phyloP scores from a whole-genome alignment of 2,888 invertebrate species.

The Odontocolon sp. region DNA sequence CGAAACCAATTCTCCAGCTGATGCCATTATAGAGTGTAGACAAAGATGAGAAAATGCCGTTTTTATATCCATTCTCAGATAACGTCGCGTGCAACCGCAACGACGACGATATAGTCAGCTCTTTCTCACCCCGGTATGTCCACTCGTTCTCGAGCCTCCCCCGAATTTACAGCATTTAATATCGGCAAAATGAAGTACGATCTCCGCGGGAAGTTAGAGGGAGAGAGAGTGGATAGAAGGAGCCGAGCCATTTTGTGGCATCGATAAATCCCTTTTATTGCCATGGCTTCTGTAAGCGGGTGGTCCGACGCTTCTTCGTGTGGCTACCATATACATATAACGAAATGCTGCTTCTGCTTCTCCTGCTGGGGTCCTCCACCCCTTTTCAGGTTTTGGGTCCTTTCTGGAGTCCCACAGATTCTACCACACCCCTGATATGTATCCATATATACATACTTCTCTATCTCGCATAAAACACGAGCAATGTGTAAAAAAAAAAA shows the following conservation, averaged over 20 bases:
- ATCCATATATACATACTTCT: background rate
- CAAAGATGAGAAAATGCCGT: too few species aligned
- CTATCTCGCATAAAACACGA: too few species aligned
- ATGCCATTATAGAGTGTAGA: too few species aligned
- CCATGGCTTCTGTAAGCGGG: slow-evolving; percentile 62
- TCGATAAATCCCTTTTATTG: slow-evolving; percentile 76
- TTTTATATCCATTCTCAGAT: too few species aligned
- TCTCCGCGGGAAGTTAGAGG: slow-evolving; percentile 54
- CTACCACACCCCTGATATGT: background rate
- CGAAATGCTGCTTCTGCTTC: background rate
- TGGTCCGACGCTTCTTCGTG: slow-evolving; percentile 52
- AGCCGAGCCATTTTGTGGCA: slow-evolving; percentile 71
- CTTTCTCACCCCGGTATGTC: background rate
- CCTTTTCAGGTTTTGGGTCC: too few species aligned
- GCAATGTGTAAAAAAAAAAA: too few species aligned
- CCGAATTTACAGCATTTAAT: slow-evolving; percentile 75
- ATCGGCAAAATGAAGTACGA: slow-evolving; percentile 75
- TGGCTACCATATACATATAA: background rate
- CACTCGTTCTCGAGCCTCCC: slow-evolving; percentile 3
- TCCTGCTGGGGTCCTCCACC: background rate
- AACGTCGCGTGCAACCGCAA: too few species aligned
- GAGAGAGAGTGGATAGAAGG: too few species aligned
- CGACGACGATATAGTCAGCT: background rate
- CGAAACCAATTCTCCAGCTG: too few species aligned
- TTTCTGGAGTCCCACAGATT: background rate